These are phyloP conservation scores for Vombatus ursinus DNA, from an alignment of 2,113 vertebrate genomes.

Conservation along the genomic window DNA sequence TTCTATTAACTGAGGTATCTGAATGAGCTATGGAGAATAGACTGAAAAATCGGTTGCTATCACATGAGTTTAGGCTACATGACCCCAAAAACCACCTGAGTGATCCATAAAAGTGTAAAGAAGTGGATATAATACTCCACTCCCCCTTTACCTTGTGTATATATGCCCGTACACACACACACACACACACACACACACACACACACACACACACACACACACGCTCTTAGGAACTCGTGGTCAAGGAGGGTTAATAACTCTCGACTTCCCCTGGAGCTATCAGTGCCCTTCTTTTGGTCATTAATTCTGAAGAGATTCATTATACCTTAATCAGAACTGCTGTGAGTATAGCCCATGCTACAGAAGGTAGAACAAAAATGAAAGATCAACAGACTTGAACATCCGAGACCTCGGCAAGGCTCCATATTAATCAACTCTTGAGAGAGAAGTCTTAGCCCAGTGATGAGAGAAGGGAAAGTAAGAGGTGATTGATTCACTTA, in stretches of 20 bases:
- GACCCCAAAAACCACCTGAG: background rate
- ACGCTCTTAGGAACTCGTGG: background rate
- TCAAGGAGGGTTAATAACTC: constrained; percentile 28
- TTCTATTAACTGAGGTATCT: background rate
- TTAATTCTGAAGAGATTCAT: constrained; percentile 37
- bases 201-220: too few relatives aligned
- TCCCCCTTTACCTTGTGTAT: background rate
- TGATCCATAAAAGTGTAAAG: background rate
- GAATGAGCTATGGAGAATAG: background rate
- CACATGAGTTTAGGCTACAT: background rate
- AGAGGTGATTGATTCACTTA: constrained; percentile 49
- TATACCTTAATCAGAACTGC: constrained; percentile 39
- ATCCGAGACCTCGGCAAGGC: constrained; percentile 42
- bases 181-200: too few relatives aligned
- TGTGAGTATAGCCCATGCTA: constrained; percentile 4
- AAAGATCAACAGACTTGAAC: constrained; percentile 46
- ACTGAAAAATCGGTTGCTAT: background rate
- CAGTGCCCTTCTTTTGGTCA: background rate
- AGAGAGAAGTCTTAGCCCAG: constrained; percentile 15
- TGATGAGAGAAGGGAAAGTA: constrained; percentile 46
- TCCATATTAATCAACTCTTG: constrained; percentile 54
- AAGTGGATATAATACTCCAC: background rate
- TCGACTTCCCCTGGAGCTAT: background rate
- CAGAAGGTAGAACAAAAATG: constrained; percentile 2
- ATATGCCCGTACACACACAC: too few relatives aligned